Percentiles rank a stretch among this genome's conserved stretches.
These are phyloP conservation scores for Phalacrocorax pelagicus DNA, from an alignment of 2,113 vertebrate genomes.

Conservation along the genomic window DNA sequence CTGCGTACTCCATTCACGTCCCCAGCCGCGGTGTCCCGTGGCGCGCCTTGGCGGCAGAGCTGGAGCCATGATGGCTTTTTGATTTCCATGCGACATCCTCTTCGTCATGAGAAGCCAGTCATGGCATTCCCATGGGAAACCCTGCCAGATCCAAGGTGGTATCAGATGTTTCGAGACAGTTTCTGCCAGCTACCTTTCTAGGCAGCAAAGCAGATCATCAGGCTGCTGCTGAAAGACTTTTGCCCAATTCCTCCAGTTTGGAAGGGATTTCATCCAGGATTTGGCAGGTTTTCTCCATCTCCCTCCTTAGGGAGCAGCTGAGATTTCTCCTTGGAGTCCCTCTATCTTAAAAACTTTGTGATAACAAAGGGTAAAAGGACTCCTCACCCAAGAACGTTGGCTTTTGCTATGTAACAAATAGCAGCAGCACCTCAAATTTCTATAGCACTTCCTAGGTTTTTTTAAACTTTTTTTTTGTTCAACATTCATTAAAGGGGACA, in stretches of 20 bases:
- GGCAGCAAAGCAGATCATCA: background rate
- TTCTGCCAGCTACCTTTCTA: background rate
- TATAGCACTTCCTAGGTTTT: background rate
- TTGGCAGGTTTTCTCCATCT: background rate
- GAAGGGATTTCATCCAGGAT: background rate
- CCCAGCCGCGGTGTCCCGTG: accelerated
- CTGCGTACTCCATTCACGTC: background rate
- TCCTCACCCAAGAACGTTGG: background rate
- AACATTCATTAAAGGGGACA: background rate
- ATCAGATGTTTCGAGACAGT: background rate
- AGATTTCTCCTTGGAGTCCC: background rate
- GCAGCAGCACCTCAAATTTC: background rate
- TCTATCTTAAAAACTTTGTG: background rate
- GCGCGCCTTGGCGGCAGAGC: accelerated
- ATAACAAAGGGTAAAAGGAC: background rate
- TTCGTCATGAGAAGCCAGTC: background rate
- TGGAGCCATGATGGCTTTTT: background rate
- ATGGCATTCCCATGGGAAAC: background rate
- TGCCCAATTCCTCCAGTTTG: background rate
- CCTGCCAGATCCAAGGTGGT: background rate
- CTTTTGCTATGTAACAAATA: background rate
- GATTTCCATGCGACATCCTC: accelerated
- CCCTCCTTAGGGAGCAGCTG: background rate
- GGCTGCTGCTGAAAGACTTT: background rate
- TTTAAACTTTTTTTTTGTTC: background rate